Base-by-base conservation (phyloP, 2,888 invertebrate genomes). In the Eupithecia inturbata region DNA sequence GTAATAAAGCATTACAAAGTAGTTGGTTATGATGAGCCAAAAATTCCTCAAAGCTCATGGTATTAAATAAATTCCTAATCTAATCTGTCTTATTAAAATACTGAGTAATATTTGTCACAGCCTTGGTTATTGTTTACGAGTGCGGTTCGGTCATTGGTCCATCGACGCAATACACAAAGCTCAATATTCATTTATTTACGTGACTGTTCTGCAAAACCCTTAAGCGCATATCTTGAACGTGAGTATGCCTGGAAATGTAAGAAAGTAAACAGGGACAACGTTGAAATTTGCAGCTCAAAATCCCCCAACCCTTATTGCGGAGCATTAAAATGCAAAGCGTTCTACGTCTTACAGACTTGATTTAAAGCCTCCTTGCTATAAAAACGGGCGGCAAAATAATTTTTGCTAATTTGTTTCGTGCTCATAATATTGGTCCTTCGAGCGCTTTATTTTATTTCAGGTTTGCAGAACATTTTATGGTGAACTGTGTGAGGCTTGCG, bases 181-280 rank as follows among this genome's bases (percentile, higher is more conserved):
- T 80, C 83, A 80, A 83, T 85, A 84, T 88, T 89, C 87, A 91
- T 92, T 92, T 91, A 92, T 92, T 91, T 91, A 91, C 88, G 87
- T 83, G 88, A 89, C 87, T 82, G 84, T 87, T 92, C 86, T 81
- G 79, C 82, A 87, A 88, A 92, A 88, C 82, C 83, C 82, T 86
- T 87, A 86, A 87, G 85, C 78, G 84, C 85, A 88, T 87, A 86
- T 83, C 85, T 86, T 81, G 74, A 82, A 82, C 81, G 82, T 86
- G 86, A 86, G 83, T 85, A 80, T 84, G 80, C 77, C 83, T 81
- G 79, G 84, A 84, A 81, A 84, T 81, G 79, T 82, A 81, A 82
- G 84, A 83, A 87, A 86, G 85, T 83, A 82, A 76, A 74, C 76
- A 79, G 79, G 77, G 77, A 79, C 86, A 82, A 84, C 78, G 64